phyloP scores from a whole-genome alignment of 2,888 invertebrate species.

The Dione juno region DNA sequence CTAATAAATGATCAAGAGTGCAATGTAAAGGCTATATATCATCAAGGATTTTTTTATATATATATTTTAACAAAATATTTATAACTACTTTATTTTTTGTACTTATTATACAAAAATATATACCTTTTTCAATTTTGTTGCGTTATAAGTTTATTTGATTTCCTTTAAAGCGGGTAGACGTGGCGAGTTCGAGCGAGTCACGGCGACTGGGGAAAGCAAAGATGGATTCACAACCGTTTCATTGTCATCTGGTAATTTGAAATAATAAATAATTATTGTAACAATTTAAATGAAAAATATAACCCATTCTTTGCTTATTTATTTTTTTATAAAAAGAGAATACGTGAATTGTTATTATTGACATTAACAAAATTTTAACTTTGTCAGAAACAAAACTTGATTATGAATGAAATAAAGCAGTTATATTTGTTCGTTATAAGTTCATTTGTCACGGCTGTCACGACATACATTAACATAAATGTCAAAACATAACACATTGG shows the following conservation, averaged over 20 bases:
- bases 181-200: slow-evolving; percentile 88
- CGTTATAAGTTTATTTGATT: slow-evolving; percentile 13
- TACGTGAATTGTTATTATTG: too few species aligned
- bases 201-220: slow-evolving; percentile 85
- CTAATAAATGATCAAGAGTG: too few species aligned
- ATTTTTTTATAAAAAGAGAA: not conserved
- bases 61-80: too few species aligned
- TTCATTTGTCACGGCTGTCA: not conserved
- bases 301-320: too few species aligned
- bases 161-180: slow-evolving; percentile 55
- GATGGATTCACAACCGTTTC: slow-evolving; percentile 87
- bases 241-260: slow-evolving; percentile 81
- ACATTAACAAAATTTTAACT: too few species aligned
- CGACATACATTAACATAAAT: too few species aligned
- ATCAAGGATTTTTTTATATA: too few species aligned
- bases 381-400: too few species aligned
- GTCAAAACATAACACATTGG: too few species aligned
- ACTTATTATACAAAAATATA: too few species aligned
- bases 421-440: not conserved
- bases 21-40: too few species aligned
- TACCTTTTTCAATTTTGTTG: not conserved
- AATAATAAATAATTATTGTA: slow-evolving; percentile 39
- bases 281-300: not conserved
- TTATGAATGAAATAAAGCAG: not conserved
- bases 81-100: too few species aligned